Percentiles rank a stretch among this genome's conserved stretches.
Conservation (phyloP, 1,140 invertebrate genomes). For the Chlorops oryzae region DNA sequence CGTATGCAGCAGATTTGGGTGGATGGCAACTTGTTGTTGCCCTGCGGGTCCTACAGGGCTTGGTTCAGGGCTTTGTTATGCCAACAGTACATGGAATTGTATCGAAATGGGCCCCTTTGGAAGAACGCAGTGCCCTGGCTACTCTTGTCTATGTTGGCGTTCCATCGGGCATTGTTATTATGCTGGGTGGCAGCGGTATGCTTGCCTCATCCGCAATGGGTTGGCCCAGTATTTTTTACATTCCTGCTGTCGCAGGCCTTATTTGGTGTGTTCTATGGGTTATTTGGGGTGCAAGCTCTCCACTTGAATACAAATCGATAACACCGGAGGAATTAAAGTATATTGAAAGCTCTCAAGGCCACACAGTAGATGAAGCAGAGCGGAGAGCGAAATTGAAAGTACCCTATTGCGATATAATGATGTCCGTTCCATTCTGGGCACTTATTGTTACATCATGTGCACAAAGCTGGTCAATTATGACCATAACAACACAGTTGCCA, state of each 20-base stretch:
- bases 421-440: conserved; percentile 73
- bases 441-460: conserved; percentile 80
- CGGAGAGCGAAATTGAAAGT: conserved; percentile 15
- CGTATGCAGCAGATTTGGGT: conserved; percentile 43
- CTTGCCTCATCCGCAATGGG: conserved; percentile 61
- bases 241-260: conserved; percentile 61
- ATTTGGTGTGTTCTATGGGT: conserved; percentile 60
- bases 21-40: conserved; percentile 54
- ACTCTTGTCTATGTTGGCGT: conserved; percentile 60
- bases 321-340: conserved; percentile 56
- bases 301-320: conserved; percentile 55
- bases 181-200: conserved; percentile 57
- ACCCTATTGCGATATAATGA: conserved; percentile 68
- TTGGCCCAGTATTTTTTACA: conserved; percentile 76
- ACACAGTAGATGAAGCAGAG: neutral
- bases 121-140: conserved; percentile 55
- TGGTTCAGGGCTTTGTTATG: conserved; percentile 73
- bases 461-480: conserved; percentile 94
- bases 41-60: conserved; percentile 66
- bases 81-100: conserved; percentile 74
- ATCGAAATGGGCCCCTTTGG: conserved; percentile 67
- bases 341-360: conserved; percentile 51
- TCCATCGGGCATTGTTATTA: conserved; percentile 69
- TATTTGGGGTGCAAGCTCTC: conserved; percentile 60
- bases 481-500: conserved; percentile 85